A percentile compares a stretch with the other conserved stretches of the same genome.
Evolutionary conservation across 2,113 vertebrate species (phyloP).

Genomic region (Pelodiscus sinensis): DNA sequence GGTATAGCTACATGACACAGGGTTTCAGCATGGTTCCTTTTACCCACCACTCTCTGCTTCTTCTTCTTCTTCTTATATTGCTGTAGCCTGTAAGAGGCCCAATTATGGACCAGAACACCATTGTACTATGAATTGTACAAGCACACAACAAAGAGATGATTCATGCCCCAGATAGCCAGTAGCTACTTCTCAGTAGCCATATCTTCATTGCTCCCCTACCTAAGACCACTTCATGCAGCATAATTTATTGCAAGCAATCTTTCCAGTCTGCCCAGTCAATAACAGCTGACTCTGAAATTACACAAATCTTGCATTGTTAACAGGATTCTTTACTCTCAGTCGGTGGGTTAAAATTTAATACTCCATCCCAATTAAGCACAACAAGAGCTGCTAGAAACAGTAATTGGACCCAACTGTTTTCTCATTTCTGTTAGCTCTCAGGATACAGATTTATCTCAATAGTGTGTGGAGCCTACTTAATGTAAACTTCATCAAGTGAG

Average conservation of each 20-base stretch:
- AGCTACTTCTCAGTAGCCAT: background rate
- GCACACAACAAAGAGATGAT: background rate
- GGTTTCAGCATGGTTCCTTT: fast-evolving
- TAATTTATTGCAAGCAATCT: background rate
- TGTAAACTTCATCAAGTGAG: background rate
- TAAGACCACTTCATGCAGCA: background rate
- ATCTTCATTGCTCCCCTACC: background rate
- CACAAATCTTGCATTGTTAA: background rate
- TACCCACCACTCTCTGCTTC: background rate
- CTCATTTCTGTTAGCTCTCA: no score
- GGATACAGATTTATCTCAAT: background rate
- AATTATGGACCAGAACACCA: background rate
- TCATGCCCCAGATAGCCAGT: background rate
- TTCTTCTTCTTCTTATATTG: fast-evolving
- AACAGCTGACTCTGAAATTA: background rate
- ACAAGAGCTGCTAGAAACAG: background rate
- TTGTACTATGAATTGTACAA: background rate
- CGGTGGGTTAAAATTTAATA: background rate
- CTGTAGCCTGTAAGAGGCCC: background rate
- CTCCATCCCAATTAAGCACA: background rate
- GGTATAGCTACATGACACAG: background rate
- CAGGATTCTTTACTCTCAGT: background rate
- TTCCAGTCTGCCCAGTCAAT: background rate
- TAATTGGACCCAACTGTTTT: background rate
- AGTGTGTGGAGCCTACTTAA: background rate